phyloP scores from a whole-genome alignment of 2,888 invertebrate species.

The Cryptocephalus primarius region DNA sequence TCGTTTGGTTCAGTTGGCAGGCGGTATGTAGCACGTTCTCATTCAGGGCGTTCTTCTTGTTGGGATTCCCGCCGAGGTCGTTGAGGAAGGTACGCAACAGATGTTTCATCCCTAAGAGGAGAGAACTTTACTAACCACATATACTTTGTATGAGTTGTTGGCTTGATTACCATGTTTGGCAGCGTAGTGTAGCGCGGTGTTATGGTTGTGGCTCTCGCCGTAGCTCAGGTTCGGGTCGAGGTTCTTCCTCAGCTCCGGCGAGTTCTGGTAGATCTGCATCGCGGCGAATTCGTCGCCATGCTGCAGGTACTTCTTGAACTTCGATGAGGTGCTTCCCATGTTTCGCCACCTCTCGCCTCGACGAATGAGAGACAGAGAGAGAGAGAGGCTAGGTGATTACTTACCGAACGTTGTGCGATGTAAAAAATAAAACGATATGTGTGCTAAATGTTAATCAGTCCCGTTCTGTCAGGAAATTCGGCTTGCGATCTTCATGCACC shows the following conservation, averaged over 20 bases:
- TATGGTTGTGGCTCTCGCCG: conserved; percentile 53
- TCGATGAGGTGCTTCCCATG: conserved; percentile 59
- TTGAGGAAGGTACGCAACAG: conserved; percentile 50
- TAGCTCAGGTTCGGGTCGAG: conserved; percentile 57
- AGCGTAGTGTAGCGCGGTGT: conserved; percentile 56
- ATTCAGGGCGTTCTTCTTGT: conserved; percentile 52
- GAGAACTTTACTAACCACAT: not conserved
- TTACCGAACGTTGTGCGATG: not conserved
- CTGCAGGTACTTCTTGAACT: conserved; percentile 57
- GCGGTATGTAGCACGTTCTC: conserved; percentile 54
- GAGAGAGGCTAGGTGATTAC: not conserved
- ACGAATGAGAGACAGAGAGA: not conserved
- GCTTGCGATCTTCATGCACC: not conserved
- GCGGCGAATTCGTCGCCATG: conserved; percentile 61
- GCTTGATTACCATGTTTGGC: conserved; percentile 46
- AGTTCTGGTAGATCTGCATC: conserved; percentile 51
- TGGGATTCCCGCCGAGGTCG: conserved; percentile 55
- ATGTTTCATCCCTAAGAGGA: conserved; percentile 42
- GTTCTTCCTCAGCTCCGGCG: conserved; percentile 50
- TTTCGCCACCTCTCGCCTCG: conserved; percentile 5
- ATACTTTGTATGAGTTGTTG: not conserved
- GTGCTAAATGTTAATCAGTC: conserved; percentile 11
- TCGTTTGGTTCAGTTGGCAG: conserved; percentile 41
- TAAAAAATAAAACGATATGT: conserved; percentile 24
- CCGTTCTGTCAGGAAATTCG: conserved; percentile 32